Conservation (phyloP, 2,113 vertebrate genomes). For the Ifrita kowaldi region DNA sequence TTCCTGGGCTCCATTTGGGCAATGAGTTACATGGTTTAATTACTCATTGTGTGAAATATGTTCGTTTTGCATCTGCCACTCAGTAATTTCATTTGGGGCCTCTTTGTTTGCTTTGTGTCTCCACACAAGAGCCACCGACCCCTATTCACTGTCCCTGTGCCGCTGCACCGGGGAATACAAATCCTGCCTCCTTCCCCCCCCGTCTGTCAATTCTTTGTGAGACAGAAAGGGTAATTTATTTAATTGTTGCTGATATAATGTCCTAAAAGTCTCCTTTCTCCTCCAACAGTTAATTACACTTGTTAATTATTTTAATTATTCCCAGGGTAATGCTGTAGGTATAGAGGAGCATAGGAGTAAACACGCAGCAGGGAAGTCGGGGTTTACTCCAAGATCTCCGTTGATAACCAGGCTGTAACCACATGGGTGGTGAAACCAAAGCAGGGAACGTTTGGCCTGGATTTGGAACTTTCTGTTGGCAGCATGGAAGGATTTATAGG, state of each 20-base stretch:
- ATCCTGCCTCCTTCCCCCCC: background rate
- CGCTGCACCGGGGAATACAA: background rate
- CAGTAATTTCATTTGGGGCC: background rate
- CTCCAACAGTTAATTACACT: conserved; percentile 31
- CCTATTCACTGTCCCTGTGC: background rate
- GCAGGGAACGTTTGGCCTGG: background rate
- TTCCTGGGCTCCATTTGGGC: background rate
- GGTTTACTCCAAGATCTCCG: rapidly evolving
- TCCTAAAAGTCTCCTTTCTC: background rate
- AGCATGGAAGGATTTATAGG: background rate
- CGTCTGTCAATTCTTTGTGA: background rate
- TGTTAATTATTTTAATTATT: conserved; percentile 36
- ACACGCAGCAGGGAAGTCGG: rapidly evolving
- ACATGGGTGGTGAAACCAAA: background rate
- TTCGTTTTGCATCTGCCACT: background rate
- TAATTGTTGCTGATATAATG: conserved; percentile 21
- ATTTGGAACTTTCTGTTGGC: background rate
- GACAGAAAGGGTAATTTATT: conserved; percentile 42
- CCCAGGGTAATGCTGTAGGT: background rate
- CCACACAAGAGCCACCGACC: conserved; percentile 10
- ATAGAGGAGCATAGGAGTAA: background rate
- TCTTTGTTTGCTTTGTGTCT: conserved; percentile 41
- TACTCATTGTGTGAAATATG: background rate
- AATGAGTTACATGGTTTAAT: background rate
- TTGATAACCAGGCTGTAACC: background rate